Conservation (phyloP, 2,797 vertebrate species). For the Alauda arvensis region DNA sequence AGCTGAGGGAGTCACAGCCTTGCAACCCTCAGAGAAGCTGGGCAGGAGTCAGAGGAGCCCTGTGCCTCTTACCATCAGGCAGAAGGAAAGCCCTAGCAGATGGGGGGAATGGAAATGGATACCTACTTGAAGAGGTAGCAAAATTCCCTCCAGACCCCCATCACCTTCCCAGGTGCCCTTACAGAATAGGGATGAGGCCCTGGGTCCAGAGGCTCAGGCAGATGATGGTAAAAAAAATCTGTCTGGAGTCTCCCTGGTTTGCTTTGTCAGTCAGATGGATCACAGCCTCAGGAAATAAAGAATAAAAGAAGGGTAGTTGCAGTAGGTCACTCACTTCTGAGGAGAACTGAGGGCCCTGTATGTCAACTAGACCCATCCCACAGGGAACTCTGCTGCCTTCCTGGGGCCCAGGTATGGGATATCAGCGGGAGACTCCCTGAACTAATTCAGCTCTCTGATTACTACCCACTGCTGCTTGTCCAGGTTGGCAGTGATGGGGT, state of each 20-base stretch:
- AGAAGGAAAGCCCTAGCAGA: neutral
- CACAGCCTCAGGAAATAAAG: neutral
- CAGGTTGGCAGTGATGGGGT: too few species aligned
- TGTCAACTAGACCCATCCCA: neutral
- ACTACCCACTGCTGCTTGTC: too few species aligned
- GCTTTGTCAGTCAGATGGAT: neutral
- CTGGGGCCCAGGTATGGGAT: neutral
- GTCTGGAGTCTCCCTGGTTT: neutral
- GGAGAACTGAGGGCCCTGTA: neutral
- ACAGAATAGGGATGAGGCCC: neutral
- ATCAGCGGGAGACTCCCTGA: neutral
- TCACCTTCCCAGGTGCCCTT: neutral
- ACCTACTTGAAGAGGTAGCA: neutral
- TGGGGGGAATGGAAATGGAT: neutral
- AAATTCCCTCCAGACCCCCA: neutral
- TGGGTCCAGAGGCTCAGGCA: neutral
- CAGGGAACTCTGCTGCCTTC: neutral
- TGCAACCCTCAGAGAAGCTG: neutral
- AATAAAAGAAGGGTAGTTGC: neutral
- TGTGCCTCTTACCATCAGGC: neutral
- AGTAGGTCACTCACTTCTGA: neutral
- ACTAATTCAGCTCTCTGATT: neutral
- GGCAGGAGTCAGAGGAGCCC: neutral
- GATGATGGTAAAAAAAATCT: neutral
- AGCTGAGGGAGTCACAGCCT: too few species aligned